These are phyloP conservation scores for Globicephala melas DNA, from an alignment of 2,113 vertebrate genomes.

Conservation along the genomic window DNA sequence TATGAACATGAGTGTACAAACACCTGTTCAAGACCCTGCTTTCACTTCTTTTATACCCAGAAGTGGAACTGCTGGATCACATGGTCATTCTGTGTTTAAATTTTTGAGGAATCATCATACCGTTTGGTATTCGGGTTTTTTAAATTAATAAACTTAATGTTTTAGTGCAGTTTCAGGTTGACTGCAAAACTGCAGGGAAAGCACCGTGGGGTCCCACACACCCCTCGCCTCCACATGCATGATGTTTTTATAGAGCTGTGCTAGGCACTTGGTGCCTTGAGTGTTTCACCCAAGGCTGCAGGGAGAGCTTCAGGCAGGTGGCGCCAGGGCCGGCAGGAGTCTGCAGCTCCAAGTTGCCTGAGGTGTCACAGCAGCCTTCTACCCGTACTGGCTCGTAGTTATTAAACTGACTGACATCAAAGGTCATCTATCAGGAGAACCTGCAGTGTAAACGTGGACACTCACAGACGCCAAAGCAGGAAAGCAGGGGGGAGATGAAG, in stretches of 20 bases:
- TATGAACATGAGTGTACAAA: background rate
- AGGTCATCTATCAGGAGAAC: background rate
- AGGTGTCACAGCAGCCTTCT: background rate
- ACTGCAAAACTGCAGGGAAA: background rate
- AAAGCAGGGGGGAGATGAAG: background rate
- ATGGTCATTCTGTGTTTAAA: background rate
- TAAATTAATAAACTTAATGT: background rate
- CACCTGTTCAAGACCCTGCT: background rate
- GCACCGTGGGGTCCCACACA: background rate
- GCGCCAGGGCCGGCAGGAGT: background rate
- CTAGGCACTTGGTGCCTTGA: background rate
- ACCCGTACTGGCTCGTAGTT: background rate
- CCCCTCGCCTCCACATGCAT: accelerated
- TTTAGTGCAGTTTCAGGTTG: background rate
- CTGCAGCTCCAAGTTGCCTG: background rate
- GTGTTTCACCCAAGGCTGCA: background rate
- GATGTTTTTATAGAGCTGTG: background rate
- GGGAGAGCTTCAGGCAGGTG: background rate
- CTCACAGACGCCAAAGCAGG: background rate
- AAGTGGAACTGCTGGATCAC: background rate
- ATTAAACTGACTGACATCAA: background rate
- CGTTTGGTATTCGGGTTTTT: background rate
- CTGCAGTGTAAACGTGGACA: background rate
- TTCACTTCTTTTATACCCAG: background rate
- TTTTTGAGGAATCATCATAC: background rate